phyloP scores from a whole-genome alignment of 2,113 vertebrate species.

The Scatophagus argus region DNA sequence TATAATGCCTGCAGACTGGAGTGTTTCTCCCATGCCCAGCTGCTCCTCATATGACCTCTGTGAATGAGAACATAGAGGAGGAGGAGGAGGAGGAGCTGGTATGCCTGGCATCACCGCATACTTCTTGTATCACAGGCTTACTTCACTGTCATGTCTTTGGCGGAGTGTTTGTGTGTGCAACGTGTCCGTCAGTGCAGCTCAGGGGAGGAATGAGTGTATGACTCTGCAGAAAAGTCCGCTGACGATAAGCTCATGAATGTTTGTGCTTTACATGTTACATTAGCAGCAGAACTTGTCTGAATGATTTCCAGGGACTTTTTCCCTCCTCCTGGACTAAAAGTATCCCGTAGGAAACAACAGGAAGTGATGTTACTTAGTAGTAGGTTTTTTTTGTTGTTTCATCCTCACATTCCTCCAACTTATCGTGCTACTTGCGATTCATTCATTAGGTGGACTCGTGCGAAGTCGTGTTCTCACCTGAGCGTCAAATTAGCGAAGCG shows the following conservation, averaged over 20 bases:
- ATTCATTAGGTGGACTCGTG: too few species aligned
- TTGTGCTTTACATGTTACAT: too few species aligned
- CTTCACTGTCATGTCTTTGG: conserved; percentile 4
- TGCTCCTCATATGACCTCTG: conserved; percentile 81
- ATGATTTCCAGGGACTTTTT: background rate
- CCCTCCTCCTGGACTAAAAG: conserved; percentile 3
- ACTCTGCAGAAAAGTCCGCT: too few species aligned
- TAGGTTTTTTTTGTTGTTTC: background rate
- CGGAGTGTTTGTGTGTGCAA: background rate
- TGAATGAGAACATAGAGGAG: background rate
- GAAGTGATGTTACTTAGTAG: background rate
- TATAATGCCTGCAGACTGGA: conserved; percentile 82
- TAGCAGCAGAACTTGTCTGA: too few species aligned
- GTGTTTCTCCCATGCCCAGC: conserved; percentile 82
- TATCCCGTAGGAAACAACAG: conserved; percentile 5
- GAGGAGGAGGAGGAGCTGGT: conserved; percentile 43
- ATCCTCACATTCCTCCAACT: background rate
- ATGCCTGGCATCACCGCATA: conserved; percentile 25
- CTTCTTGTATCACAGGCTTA: conserved; percentile 9
- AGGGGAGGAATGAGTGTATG: background rate
- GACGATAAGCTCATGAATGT: too few species aligned
- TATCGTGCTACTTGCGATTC: background rate
- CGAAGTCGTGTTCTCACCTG: background rate
- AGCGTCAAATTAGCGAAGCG: background rate
- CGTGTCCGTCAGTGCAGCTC: background rate